Evolutionary conservation across 2,113 vertebrate genomes (phyloP).

Genomic region (Psilopsiagon aurifrons): DNA sequence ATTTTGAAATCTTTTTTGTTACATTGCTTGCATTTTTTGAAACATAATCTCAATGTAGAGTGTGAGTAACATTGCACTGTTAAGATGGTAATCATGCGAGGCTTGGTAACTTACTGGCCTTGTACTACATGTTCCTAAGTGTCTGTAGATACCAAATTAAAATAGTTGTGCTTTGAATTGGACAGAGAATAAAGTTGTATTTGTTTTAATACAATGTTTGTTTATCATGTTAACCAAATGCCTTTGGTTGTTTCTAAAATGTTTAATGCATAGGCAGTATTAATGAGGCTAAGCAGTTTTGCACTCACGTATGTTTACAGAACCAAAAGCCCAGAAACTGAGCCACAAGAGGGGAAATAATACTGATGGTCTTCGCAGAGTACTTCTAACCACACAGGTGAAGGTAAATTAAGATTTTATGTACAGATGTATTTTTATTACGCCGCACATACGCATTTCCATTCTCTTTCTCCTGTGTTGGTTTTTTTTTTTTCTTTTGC

Average conservation of each 20-base stretch:
- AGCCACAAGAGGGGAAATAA: slow-evolving; percentile 81
- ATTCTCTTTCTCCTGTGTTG: not conserved
- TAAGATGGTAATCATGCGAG: not conserved
- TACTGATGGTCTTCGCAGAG: slow-evolving; percentile 82
- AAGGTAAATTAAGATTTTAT: slow-evolving; percentile 80
- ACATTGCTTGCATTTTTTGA: not conserved
- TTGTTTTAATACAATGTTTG: not conserved
- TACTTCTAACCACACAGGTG: slow-evolving; percentile 87
- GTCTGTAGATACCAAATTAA: not conserved
- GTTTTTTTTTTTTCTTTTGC: not conserved
- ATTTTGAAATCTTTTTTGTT: not conserved
- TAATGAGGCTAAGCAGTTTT: not conserved
- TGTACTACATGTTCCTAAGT: not conserved
- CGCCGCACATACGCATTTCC: not conserved
- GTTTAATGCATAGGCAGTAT: not conserved
- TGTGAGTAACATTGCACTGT: not conserved
- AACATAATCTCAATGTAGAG: not conserved
- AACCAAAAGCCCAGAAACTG: slow-evolving; percentile 78
- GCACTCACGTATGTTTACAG: slow-evolving; percentile 32
- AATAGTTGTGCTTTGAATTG: not conserved
- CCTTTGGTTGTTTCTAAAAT: not conserved
- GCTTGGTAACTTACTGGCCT: not conserved
- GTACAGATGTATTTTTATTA: slow-evolving; percentile 10
- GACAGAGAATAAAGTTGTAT: not conserved
- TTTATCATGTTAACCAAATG: not conserved